Percentiles rank a stretch among this genome's conserved stretches.
These are phyloP conservation scores for Fissipunctia ypsillon DNA, from an alignment of 2,888 invertebrate genomes.

Conservation along the genomic window DNA sequence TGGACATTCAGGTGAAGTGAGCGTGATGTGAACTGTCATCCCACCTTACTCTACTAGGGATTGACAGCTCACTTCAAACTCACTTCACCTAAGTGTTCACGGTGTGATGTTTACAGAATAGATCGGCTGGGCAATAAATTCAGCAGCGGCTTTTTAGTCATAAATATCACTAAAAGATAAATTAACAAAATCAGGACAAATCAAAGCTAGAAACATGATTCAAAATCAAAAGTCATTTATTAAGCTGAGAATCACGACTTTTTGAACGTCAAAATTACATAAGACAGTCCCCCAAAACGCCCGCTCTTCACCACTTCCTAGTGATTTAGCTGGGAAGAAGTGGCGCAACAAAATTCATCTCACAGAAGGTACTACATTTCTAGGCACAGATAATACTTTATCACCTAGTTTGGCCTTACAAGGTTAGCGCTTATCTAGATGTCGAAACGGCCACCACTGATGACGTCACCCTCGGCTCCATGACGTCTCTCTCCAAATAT, in stretches of 20 bases:
- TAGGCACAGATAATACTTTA: slow-evolving; percentile 17
- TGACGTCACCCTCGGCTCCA: slow-evolving; percentile 45
- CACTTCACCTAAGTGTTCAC: too few species aligned
- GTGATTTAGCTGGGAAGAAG: background rate
- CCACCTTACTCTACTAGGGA: too few species aligned
- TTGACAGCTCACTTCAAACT: too few species aligned
- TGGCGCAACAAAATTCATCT: background rate
- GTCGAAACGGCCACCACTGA: slow-evolving; percentile 11
- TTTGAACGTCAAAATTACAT: background rate
- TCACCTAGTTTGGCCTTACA: slow-evolving; percentile 38
- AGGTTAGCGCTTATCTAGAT: slow-evolving; percentile 52
- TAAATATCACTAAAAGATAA: background rate
- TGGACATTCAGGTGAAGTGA: too few species aligned
- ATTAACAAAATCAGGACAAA: background rate
- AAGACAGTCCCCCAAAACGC: background rate
- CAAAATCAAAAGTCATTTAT: background rate
- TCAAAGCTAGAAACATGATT: background rate
- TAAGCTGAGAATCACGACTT: background rate
- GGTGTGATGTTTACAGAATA: too few species aligned
- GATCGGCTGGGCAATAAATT: too few species aligned
- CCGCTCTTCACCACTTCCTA: background rate
- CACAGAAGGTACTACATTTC: background rate
- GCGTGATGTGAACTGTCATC: too few species aligned
- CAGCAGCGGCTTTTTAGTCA: background rate
- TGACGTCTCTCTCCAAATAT: slow-evolving; percentile 43